These are phyloP conservation scores for Steinernema khuongi DNA, from an alignment of 1,140 invertebrate species.

Conservation along the genomic window DNA sequence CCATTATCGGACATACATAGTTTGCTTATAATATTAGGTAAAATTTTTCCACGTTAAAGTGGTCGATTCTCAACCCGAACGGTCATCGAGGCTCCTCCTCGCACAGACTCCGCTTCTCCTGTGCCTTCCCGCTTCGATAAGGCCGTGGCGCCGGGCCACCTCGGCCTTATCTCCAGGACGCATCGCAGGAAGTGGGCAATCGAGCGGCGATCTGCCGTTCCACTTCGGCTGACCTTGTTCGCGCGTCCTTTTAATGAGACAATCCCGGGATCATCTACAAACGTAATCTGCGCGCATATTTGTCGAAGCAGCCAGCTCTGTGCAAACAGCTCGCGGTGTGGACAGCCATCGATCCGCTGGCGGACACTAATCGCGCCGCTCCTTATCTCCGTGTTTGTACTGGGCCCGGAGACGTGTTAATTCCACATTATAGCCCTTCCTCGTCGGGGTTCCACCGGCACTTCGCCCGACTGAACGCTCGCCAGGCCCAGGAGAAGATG, in stretches of 20 bases:
- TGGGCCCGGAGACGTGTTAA: not conserved
- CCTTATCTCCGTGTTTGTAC: not conserved
- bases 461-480: conserved; percentile 2
- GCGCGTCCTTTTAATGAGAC: not conserved
- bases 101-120: not conserved
- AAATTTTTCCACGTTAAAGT: no score
- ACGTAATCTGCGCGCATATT: not conserved
- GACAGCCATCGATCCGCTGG: not conserved
- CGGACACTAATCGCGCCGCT: not conserved
- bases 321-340: not conserved
- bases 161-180: not conserved
- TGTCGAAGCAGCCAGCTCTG: conserved; percentile 2
- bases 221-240: not conserved
- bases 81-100: no score
- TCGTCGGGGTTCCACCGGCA: not conserved
- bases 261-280: not conserved
- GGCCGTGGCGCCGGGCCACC: not conserved
- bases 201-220: not conserved
- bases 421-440: not conserved
- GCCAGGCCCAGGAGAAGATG: not conserved
- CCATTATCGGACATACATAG: no score
- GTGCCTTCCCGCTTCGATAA: not conserved
- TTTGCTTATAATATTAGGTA: no score
- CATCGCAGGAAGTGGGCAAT: not conserved
- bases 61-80: no score